These are phyloP conservation scores for Epizoanthus scotinus DNA, from an alignment of 92 coral and sea anemone genomes.

Conservation along the genomic window DNA sequence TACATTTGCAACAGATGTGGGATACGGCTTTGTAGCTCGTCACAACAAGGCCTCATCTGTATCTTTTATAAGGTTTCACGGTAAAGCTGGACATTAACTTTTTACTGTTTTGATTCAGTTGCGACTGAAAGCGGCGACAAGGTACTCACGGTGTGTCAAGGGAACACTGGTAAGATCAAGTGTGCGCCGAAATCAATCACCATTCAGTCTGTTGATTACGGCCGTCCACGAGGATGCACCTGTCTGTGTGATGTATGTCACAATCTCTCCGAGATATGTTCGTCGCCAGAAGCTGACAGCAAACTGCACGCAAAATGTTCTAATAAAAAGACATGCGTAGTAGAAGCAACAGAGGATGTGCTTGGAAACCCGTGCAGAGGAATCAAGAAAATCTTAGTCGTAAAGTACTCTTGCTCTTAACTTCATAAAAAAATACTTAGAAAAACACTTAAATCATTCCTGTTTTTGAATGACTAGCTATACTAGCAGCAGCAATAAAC, in stretches of 20 bases:
- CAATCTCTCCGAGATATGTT: conserved; percentile 10
- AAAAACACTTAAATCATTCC: neutral
- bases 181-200: neutral
- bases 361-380: conserved; percentile 37
- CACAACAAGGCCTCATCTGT: too few relatives aligned
- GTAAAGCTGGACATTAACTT: too few relatives aligned
- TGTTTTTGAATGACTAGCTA: neutral
- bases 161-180: neutral
- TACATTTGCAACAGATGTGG: too few relatives aligned
- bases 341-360: neutral
- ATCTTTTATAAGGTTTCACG: too few relatives aligned
- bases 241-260: conserved; percentile 32
- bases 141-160: conserved; percentile 10
- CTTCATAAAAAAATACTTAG: neutral
- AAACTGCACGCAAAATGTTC: neutral
- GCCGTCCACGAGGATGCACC: conserved; percentile 16
- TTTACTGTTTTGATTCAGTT: too few relatives aligned
- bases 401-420: neutral
- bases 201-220: neutral
- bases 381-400: conserved; percentile 18
- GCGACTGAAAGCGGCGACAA: too few relatives aligned
- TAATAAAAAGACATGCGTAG: neutral
- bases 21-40: too few relatives aligned
- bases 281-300: neutral
- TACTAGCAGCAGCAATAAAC: too few relatives aligned